Evolutionary conservation across 2,113 vertebrate species (phyloP).

Genomic region (Gavialis gangeticus): DNA sequence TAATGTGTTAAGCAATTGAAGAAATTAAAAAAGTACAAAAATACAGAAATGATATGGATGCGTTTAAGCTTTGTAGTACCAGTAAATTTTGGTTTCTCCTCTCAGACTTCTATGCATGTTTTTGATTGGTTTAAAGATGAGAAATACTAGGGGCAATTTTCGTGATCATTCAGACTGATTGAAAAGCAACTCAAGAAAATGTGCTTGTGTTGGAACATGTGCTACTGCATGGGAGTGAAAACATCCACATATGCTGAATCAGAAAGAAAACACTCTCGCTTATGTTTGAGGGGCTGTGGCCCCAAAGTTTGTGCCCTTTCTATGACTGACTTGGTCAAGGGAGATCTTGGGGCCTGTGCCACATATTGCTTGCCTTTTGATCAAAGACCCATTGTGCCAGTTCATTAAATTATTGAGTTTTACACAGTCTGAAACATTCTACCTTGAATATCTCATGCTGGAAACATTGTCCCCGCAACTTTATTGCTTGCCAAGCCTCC

Average conservation of each 20-base stretch:
- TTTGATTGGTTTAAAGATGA: neutral
- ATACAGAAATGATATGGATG: neutral
- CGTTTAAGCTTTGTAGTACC: neutral
- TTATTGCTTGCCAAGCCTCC: neutral
- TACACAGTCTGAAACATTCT: neutral
- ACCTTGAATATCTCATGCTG: neutral
- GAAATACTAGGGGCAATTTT: neutral
- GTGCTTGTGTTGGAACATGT: conserved; percentile 11
- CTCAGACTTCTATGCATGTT: neutral
- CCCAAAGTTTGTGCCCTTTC: neutral
- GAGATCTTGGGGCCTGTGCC: neutral
- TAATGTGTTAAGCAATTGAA: neutral
- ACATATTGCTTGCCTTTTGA: conserved; percentile 9
- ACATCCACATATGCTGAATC: neutral
- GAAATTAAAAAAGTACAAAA: neutral
- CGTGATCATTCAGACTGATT: conserved; percentile 21
- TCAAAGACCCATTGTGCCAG: neutral
- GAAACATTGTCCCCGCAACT: neutral
- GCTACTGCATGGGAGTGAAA: neutral
- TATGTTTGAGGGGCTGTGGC: neutral
- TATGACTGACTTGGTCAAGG: conserved; percentile 12
- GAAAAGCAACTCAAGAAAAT: conserved; percentile 8
- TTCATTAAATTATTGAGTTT: neutral
- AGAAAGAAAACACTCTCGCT: neutral
- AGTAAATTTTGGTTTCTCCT: neutral